Evolutionary conservation across 2,888 invertebrate species (phyloP).

Genomic region (Dermolepida albohirtum): DNA sequence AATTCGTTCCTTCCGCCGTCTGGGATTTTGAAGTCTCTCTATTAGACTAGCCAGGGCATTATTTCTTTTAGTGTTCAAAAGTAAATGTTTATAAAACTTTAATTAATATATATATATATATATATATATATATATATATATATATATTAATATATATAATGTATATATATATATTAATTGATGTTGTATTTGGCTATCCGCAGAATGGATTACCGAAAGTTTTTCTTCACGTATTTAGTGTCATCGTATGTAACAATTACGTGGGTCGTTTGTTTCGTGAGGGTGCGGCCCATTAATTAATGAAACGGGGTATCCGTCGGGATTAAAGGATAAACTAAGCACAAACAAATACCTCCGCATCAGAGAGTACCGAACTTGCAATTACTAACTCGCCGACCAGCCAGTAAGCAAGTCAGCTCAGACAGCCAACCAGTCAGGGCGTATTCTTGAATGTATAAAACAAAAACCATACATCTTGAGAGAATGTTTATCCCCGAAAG

Average conservation of each 20-base stretch:
- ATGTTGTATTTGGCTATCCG: too few relatives aligned
- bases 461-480: conserved; percentile 34
- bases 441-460: conserved; percentile 4
- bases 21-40: too few relatives aligned
- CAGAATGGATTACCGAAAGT: too few relatives aligned
- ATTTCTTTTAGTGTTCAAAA: too few relatives aligned
- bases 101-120: too few relatives aligned
- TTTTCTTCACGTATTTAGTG: too few relatives aligned
- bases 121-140: too few relatives aligned
- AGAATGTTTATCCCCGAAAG: conserved; percentile 2
- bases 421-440: conserved; percentile 14
- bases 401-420: neutral
- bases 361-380: conserved; percentile 28
- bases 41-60: too few relatives aligned
- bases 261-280: conserved; percentile 29
- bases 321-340: conserved; percentile 37
- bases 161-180: too few relatives aligned
- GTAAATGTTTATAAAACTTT: too few relatives aligned
- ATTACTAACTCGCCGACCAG: conserved; percentile 31
- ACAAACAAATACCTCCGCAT: conserved; percentile 36
- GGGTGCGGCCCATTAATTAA: conserved; percentile 39
- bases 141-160: too few relatives aligned
- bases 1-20: too few relatives aligned
- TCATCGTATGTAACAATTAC: conserved; percentile 36
- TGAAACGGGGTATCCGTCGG: conserved; percentile 34